These are phyloP conservation scores for Rhizoglyphus robini DNA, from an alignment of 1,140 invertebrate species.

Conservation along the genomic window DNA sequence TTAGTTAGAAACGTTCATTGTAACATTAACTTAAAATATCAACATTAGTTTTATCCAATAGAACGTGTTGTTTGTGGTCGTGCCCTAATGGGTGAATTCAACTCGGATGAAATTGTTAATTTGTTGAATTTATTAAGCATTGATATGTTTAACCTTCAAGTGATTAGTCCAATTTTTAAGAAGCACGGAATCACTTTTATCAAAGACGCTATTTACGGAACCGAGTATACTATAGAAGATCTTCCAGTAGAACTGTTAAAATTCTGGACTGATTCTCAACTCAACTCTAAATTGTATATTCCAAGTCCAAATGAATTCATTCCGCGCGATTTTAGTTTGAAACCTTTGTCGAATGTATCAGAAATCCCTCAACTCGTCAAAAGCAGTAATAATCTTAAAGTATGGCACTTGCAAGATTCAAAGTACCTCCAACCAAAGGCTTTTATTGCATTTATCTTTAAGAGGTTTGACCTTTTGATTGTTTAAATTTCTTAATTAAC, in stretches of 20 bases:
- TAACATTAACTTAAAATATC: too few relatives aligned
- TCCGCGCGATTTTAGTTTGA: slow-evolving; percentile 2
- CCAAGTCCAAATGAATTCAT: slow-evolving; percentile 5
- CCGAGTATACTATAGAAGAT: not conserved
- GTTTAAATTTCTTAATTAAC: not conserved
- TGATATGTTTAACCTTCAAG: slow-evolving; percentile 47
- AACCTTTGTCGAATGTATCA: not conserved
- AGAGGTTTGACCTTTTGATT: slow-evolving; percentile 2
- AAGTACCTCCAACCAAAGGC: not conserved
- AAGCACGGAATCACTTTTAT: not conserved
- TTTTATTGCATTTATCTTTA: not conserved
- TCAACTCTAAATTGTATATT: not conserved
- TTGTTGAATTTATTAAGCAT: too few relatives aligned
- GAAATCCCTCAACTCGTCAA: too few relatives aligned
- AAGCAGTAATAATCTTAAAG: not conserved
- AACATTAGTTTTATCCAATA: too few relatives aligned
- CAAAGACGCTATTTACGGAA: not conserved
- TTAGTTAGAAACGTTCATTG: too few relatives aligned
- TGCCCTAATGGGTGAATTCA: too few relatives aligned
- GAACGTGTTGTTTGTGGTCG: too few relatives aligned
- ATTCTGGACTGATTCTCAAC: not conserved
- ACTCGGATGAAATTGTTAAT: too few relatives aligned
- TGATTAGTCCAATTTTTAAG: slow-evolving; percentile 3
- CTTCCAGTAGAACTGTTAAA: not conserved
- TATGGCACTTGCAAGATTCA: not conserved